Evolutionary conservation across 23 tunicate species (phyloP).

Genomic region (Botrylloides violaceus): DNA sequence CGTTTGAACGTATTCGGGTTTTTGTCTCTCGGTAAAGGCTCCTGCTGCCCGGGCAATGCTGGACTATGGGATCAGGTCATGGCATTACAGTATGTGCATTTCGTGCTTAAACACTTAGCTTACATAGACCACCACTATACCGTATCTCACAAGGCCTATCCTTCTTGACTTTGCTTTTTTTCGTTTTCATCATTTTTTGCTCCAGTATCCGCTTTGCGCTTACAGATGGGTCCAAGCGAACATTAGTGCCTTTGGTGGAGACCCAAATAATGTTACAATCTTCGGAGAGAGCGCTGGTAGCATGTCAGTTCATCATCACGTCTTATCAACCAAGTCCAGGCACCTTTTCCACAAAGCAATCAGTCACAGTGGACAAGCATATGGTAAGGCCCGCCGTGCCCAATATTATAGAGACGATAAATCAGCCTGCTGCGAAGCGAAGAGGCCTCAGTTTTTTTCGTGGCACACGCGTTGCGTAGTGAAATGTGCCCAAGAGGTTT

Average conservation of each 20-base stretch:
- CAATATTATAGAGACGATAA: too few species aligned
- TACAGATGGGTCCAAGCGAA: conserved; percentile 9
- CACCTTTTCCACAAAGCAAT: conserved; percentile 25
- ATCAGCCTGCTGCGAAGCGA: not conserved
- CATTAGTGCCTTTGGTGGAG: conserved; percentile 10
- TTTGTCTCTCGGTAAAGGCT: conserved; percentile 37
- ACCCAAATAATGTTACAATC: conserved; percentile 14
- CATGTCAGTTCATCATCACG: conserved; percentile 8
- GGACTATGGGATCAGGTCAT: conserved; percentile 56
- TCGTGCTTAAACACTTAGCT: not conserved
- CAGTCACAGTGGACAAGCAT: conserved; percentile 20
- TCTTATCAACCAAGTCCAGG: not conserved
- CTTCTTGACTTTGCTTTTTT: not conserved
- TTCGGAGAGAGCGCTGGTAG: conserved; percentile 16
- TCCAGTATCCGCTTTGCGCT: too few species aligned
- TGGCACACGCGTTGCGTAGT: too few species aligned
- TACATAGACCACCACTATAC: not conserved
- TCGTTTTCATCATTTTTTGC: not conserved
- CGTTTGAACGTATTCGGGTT: conserved; percentile 62
- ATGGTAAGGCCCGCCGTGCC: too few species aligned
- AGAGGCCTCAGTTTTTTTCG: too few species aligned
- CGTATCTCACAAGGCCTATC: not conserved
- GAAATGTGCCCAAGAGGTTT: too few species aligned
- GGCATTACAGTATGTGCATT: conserved; percentile 56
- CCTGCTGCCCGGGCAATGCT: conserved; percentile 57